These are phyloP conservation scores for Macrotus californicus DNA, from an alignment of 2,113 vertebrate species.

Conservation along the genomic window DNA sequence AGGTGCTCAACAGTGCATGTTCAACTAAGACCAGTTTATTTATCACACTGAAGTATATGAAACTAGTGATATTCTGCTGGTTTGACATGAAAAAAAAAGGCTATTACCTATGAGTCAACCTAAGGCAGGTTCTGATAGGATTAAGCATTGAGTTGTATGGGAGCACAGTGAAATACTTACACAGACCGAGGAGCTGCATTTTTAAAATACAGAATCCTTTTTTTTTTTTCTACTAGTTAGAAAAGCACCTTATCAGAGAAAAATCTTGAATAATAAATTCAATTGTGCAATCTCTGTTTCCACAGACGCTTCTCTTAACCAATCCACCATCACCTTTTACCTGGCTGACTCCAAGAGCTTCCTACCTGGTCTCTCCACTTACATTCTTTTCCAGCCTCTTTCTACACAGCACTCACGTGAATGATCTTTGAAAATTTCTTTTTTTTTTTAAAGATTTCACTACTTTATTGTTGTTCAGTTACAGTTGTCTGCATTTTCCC, in stretches of 20 bases:
- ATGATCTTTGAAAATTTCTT: neutral
- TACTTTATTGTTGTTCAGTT: too few species aligned
- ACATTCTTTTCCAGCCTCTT: neutral
- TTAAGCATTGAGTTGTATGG: neutral
- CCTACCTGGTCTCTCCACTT: neutral
- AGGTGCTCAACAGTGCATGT: neutral
- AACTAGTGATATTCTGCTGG: neutral
- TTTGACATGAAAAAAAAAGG: neutral
- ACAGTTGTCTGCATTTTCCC: too few species aligned
- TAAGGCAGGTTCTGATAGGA: neutral
- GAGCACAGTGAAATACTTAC: neutral
- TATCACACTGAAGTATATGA: neutral
- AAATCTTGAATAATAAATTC: neutral
- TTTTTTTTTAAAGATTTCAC: too few species aligned
- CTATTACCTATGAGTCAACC: neutral
- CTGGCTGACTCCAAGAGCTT: neutral
- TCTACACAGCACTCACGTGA: neutral
- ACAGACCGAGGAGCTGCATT: neutral
- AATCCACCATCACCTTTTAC: neutral
- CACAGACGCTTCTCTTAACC: rapidly evolving
- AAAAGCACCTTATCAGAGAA: neutral
- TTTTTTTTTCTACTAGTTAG: neutral
- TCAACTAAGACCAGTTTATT: neutral
- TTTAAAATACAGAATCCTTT: neutral
- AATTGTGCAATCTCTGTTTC: neutral